A percentile compares a stretch with the other conserved stretches of the same genome.
These are phyloP conservation scores for Diabrotica undecimpunctata DNA, from an alignment of 1,140 invertebrate genomes.

Conservation along the genomic window DNA sequence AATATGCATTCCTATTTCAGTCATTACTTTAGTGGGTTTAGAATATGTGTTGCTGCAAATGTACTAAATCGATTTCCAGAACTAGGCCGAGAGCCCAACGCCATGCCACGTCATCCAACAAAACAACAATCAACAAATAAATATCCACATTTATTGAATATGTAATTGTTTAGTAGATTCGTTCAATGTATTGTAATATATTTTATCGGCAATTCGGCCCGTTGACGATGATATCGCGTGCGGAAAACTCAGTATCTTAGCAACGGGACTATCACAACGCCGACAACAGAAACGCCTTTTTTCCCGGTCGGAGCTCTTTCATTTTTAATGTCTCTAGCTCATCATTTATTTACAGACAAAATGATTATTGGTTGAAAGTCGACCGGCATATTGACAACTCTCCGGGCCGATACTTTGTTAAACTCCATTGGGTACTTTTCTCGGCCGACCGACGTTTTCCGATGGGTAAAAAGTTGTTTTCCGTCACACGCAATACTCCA, in stretches of 20 bases:
- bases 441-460: neutral
- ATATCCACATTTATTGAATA: neutral
- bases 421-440: slow-evolving; percentile 9
- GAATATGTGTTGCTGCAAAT: too few species aligned
- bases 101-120: neutral
- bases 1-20: too few species aligned
- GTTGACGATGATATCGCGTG: slow-evolving; percentile 42
- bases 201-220: slow-evolving; percentile 31
- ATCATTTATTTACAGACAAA: slow-evolving; percentile 39
- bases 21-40: too few species aligned
- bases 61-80: too few species aligned
- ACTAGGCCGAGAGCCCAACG: too few species aligned
- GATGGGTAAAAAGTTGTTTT: slow-evolving; percentile 6
- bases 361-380: slow-evolving; percentile 39
- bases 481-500: slow-evolving; percentile 32
- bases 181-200: slow-evolving; percentile 22
- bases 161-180: slow-evolving; percentile 9
- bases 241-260: slow-evolving; percentile 29
- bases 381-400: slow-evolving; percentile 29
- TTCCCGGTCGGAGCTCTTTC: slow-evolving; percentile 25
- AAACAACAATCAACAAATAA: neutral
- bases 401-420: slow-evolving; percentile 24
- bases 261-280: slow-evolving; percentile 40
- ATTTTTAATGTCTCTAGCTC: slow-evolving; percentile 38
- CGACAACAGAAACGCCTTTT: slow-evolving; percentile 30